Base-by-base conservation (phyloP, 2,888 invertebrate species). In the Pollenia labialis region DNA sequence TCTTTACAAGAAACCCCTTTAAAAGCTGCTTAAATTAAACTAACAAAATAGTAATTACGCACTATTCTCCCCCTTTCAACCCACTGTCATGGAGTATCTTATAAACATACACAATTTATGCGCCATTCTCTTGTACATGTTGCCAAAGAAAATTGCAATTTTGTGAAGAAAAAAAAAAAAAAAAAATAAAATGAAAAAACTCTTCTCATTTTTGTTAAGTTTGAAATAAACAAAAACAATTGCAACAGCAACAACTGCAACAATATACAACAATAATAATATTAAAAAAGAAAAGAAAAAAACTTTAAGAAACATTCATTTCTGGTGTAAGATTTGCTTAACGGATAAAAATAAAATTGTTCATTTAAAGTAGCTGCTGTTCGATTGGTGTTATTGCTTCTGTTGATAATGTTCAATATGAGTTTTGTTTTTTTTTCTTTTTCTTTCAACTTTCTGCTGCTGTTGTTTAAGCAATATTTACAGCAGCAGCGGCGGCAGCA, bases 281-380 rank as follows among this genome's bases (percentile, higher is more conserved):
- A 44, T 10, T 50, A 58, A 23, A 11, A 23, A 52, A 42, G n/a
- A 68, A 58, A 40, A 56, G 23, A 23, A 58, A 60, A 40, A 11
- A 40, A 16, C 18, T 32, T 32, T 32, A 32, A 54, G 16, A 92
- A 92, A 91, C 92, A 92, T 92, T 92, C 90, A 90, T 90, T 90
- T 90, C 89, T 91, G 71, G 62, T 89, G 62, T 82, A 81, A 92
- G 92, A 92, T 92, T 92, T 92, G 91, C 90, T 91, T 90, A 90
- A 88, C 90, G 92, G 92, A 92, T 92, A 92, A 92, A 92, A 91
- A 92, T 91, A 90, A 91, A 91, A 92, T 91, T 90, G 91, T 92
- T 92, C 91, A 92, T 92, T 92, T 92, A 91, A 87, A 82, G 88
- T 88, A 86, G 87, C 85, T 85, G 83, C 87, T 87, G 87, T 87